Evolutionary conservation across 1,140 invertebrate genomes (phyloP), one percentile per base, ranked within the genome.

Genomic region (Gonioctena quinquepunctata): DNA sequence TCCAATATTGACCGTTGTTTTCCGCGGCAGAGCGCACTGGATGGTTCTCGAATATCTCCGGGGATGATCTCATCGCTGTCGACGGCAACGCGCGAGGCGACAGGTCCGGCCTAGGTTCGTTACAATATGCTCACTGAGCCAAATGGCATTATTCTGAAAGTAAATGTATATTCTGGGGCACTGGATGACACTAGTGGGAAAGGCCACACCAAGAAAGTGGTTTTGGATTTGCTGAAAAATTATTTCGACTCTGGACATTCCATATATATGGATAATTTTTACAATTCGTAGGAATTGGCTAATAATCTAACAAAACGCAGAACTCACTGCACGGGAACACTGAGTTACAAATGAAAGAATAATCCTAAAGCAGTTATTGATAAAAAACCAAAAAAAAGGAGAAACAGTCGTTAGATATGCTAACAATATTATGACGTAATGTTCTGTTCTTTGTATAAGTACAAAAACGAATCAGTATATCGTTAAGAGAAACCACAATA

Each of bases 51-150:
- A n/a, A n/a, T n/a, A n/a, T n/a, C n/a, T n/a, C n/a, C n/a, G n/a
- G n/a, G n/a, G n/a, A n/a, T n/a, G n/a, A n/a, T n/a, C n/a, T n/a
- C n/a, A n/a, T n/a, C n/a, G n/a, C n/a, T n/a, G n/a, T n/a, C n/a
- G n/a, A n/a, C n/a, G n/a, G n/a, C n/a, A n/a, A n/a, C n/a, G n/a
- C n/a, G n/a, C n/a, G n/a, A n/a, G n/a, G n/a, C n/a, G n/a, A n/a
- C n/a, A n/a, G n/a, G n/a, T n/a, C n/a, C n/a, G n/a, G n/a, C n/a
- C n/a, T n/a, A n/a, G n/a, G n/a, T n/a, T n/a, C n/a, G n/a, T n/a
- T n/a, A n/a, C n/a, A n/a, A n/a, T n/a, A 79, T 83, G 65, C 69
- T 86, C 6, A 73, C 78, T 54, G 77, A 79, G 33, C 76, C 79
- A 3, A 75, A 77, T 68, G 81, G 80, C 59, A 50, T 75, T 0